Evolutionary conservation across 2,113 vertebrate genomes (phyloP).

Genomic region (Anser brachyrhynchus): DNA sequence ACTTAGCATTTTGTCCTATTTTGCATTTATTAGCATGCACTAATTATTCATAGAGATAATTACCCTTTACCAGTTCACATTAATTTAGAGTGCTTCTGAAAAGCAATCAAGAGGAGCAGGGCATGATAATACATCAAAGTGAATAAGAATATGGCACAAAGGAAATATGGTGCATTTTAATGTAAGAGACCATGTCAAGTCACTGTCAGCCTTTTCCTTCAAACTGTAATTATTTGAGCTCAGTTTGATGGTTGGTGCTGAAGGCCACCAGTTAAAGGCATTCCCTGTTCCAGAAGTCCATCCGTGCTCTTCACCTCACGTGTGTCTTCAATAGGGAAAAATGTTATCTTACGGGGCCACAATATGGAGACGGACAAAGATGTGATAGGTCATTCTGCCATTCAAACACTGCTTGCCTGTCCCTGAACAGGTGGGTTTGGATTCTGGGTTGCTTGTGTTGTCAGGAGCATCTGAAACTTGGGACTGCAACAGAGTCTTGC

Average conservation of each 20-base stretch:
- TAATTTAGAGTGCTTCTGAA: conserved; percentile 75
- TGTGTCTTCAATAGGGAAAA: background rate
- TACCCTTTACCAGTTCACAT: conserved; percentile 69
- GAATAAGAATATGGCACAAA: background rate
- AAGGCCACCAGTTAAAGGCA: background rate
- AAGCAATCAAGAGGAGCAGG: conserved; percentile 74
- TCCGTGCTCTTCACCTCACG: background rate
- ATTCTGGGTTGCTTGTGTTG: background rate
- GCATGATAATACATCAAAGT: conserved; percentile 70
- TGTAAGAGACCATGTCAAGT: background rate
- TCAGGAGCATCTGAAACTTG: background rate
- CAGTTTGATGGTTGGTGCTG: background rate
- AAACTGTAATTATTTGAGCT: background rate
- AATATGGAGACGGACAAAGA: background rate
- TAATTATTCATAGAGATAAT: conserved; percentile 78
- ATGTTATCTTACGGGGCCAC: rapidly evolving
- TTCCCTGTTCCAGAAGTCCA: background rate
- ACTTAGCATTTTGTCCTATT: conserved; percentile 40
- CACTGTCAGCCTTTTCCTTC: background rate
- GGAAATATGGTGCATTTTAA: background rate
- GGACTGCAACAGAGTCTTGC: background rate
- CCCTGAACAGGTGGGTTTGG: background rate
- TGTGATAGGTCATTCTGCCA: background rate
- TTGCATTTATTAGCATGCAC: conserved; percentile 73
- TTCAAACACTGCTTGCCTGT: background rate